Percentiles rank a stretch among this genome's conserved stretches.
phyloP scores from a whole-genome alignment of 2,113 vertebrate genomes.

The Acanthisitta chloris region DNA sequence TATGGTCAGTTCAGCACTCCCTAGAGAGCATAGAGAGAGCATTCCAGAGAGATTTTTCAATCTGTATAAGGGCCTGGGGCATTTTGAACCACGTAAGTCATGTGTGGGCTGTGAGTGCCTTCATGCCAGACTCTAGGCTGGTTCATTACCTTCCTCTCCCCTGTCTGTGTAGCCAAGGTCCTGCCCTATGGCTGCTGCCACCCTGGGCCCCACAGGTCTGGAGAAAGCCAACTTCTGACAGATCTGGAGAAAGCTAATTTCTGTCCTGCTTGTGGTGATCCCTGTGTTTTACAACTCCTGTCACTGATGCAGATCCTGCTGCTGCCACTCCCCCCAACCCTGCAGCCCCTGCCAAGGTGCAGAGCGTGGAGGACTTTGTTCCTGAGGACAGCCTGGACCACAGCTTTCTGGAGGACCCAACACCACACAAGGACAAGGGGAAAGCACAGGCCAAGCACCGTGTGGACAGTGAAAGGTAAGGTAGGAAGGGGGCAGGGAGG shows the following conservation, averaged over 20 bases:
- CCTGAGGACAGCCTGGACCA: conserved; percentile 89
- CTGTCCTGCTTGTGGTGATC: background rate
- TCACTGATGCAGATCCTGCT: conserved; percentile 29
- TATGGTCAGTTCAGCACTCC: background rate
- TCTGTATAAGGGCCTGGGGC: background rate
- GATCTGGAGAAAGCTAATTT: background rate
- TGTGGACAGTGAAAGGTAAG: conserved; percentile 89
- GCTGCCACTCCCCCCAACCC: background rate
- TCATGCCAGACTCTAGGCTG: background rate
- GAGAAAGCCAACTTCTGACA: too few relatives aligned
- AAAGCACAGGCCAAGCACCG: background rate
- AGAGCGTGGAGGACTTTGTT: conserved; percentile 90
- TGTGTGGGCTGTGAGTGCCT: background rate
- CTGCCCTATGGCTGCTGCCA: background rate
- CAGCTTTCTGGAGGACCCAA: conserved; percentile 88
- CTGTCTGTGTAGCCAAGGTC: background rate
- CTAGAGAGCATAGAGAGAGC: background rate
- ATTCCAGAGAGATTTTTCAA: background rate
- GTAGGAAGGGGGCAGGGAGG: background rate
- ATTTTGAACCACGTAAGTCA: background rate
- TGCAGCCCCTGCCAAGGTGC: conserved; percentile 67
- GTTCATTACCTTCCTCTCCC: background rate
- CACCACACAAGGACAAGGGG: conserved; percentile 49
- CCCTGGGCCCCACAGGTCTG: background rate
- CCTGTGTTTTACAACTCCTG: background rate